Evolutionary conservation across 2,888 invertebrate species (phyloP), one percentile per base, ranked within the genome.

Genomic region (Heliconius aoede): DNA sequence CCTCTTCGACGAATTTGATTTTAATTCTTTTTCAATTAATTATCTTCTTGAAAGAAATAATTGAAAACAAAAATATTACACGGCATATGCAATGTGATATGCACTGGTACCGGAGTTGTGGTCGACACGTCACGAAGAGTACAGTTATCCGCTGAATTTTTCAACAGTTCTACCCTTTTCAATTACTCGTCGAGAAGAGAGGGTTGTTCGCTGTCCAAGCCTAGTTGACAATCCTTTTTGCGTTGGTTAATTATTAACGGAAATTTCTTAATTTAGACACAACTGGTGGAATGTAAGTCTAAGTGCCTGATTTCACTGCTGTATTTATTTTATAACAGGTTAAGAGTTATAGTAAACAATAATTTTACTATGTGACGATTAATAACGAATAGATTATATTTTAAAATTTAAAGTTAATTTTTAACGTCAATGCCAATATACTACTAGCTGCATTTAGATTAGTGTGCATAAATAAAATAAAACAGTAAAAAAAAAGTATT

Each of bases 171-270:
- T 89, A 94, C 94, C 94, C 94, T 93, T 93, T 93, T 94, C 94
- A 94, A 93, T 94, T 94, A 93, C 88, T 87, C 90, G 91, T 90
- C 87, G 91, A 88, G 91, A 92, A 88, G 91, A 92, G 90, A 89
- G 88, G 92, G 91, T 88, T 90, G 90, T 87, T 89, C 86, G 84
- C 91, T 92, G 92, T 92, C 93, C 93, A 89, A 89, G 89, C 88
- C 87, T 87, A 86, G 87, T 88, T 93, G 94, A 94, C 92, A 94
- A 92, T 91, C 93, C 94, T 94, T 94, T 94, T 94, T 93, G 88
- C 89, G 90, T 81, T 86, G 85, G 84, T 94, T 89, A 92, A 93
- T 94, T 92, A 93, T 94, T 94, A 85, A 94, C 85, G 88, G 79
- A 92, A 91, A 92, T 92, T 91, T 90, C 93, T 92, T 92, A 91